Evolutionary conservation across 2,113 vertebrate genomes (phyloP), one percentile per base, ranked within the genome.

Genomic region (Promerops cafer): DNA sequence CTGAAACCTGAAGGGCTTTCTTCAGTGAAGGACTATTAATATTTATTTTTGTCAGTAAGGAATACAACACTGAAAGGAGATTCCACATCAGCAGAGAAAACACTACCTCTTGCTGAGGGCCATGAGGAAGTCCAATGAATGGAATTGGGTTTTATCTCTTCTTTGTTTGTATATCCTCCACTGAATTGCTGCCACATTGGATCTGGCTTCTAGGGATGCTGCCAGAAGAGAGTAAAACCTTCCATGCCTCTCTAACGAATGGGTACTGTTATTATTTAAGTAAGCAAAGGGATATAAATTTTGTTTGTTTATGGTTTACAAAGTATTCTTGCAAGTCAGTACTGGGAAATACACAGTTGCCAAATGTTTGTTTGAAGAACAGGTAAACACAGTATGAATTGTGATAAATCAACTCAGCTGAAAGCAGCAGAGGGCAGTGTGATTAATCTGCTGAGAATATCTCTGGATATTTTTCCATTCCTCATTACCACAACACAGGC

Each of bases 381-480:
- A 92, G 71, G 82, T 90, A 91, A 88, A 90, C 52, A 81, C 0
- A 0, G n/a, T 37, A 42, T 6, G n/a, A 84, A 54, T n/a, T 63
- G 63, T 42, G 39, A 85, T 66, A 90, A 81, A 89, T 66, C 44
- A 71, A 44, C 45, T 77, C 53, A 68, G 64, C 59, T 91, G 56
- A 83, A 88, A 77, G 92, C 88, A 94, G 85, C 56, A 95, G 90
- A 93, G 90, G 88, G 92, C 90, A 94, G 71, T 87, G 78, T 72
- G 57, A 93, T 95, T 90, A 83, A 93, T 80, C 75, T 63, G 78
- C 75, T 44, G 54, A 86, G 85, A 80, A 45, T 61, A 88, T 79
- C 75, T 77, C 63, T 56, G 45, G 49, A 66, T 91, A 31, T 82
- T 89, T 70, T 80, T 54, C 28, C 44, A n/a, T 33, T 91, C 65